Evolutionary conservation across 1,140 invertebrate species (phyloP).

Genomic region (Carposina sasakii): DNA sequence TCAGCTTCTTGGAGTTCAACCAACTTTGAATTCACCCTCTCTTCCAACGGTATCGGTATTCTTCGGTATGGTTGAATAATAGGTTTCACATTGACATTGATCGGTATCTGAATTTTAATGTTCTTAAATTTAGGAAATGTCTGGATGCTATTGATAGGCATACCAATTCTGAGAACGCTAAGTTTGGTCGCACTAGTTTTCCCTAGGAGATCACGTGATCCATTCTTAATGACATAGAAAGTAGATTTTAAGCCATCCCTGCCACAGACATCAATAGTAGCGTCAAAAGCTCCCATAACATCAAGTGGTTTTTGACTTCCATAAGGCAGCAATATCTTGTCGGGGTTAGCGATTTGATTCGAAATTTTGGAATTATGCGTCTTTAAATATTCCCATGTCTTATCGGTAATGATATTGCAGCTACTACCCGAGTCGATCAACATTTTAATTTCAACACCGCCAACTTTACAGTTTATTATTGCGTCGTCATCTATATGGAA

Average conservation of each 20-base stretch:
- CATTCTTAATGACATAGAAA: slow-evolving; percentile 26
- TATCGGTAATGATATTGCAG: slow-evolving; percentile 26
- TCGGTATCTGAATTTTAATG: slow-evolving; percentile 21
- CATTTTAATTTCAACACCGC: slow-evolving; percentile 20
- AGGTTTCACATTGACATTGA: slow-evolving; percentile 18
- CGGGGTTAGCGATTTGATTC: slow-evolving; percentile 20
- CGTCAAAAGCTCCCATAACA: slow-evolving; percentile 23
- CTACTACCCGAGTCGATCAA: slow-evolving; percentile 32
- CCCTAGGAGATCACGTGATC: slow-evolving; percentile 22
- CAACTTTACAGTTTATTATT: slow-evolving; percentile 18
- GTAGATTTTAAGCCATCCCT: neutral
- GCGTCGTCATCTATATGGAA: slow-evolving; percentile 23
- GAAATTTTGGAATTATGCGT: slow-evolving; percentile 6
- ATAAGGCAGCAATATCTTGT: slow-evolving; percentile 23
- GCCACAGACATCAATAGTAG: slow-evolving; percentile 5
- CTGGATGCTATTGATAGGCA: no score
- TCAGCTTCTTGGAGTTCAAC: slow-evolving; percentile 12
- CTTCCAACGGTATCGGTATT: slow-evolving; percentile 16
- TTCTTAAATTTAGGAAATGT: slow-evolving; percentile 23
- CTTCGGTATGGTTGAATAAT: slow-evolving; percentile 25
- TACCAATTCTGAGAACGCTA: no score
- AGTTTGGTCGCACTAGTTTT: no score
- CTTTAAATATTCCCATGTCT: slow-evolving; percentile 26
- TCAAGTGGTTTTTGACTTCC: slow-evolving; percentile 14
- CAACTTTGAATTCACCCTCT: slow-evolving; percentile 5